These are phyloP conservation scores for Aegithalos caudatus DNA, from an alignment of 2,113 vertebrate species.

Conservation along the genomic window DNA sequence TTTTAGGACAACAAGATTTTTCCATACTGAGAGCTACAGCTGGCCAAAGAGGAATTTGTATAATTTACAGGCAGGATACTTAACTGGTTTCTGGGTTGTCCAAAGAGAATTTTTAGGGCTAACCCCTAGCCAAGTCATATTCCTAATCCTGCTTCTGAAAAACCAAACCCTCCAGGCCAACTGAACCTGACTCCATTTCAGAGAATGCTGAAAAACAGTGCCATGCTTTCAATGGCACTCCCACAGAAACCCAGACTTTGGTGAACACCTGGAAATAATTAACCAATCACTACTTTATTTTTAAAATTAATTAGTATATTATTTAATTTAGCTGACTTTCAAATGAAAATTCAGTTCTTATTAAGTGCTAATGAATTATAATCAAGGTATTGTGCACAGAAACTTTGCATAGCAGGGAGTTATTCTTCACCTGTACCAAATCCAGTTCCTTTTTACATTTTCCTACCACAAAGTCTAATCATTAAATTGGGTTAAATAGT, in stretches of 20 bases:
- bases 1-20: background rate
- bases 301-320: constrained; percentile 64
- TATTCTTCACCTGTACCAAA: background rate
- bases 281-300: constrained; percentile 53
- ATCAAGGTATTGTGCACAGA: constrained; percentile 10
- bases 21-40: background rate
- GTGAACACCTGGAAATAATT: constrained; percentile 57
- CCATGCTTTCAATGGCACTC: background rate
- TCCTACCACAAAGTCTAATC: background rate
- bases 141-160: background rate
- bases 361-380: constrained; percentile 58
- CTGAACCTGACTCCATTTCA: background rate
- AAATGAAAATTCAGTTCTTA: constrained; percentile 58
- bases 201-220: background rate
- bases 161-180: background rate
- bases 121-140: background rate
- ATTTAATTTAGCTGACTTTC: constrained; percentile 68
- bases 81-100: background rate
- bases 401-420: background rate
- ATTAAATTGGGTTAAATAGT: background rate
- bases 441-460: background rate
- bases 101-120: background rate
- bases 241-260: background rate
- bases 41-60: background rate
- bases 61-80: background rate